These are phyloP conservation scores for Prionace glauca DNA, from an alignment of 2,797 vertebrate species.

Conservation along the genomic window DNA sequence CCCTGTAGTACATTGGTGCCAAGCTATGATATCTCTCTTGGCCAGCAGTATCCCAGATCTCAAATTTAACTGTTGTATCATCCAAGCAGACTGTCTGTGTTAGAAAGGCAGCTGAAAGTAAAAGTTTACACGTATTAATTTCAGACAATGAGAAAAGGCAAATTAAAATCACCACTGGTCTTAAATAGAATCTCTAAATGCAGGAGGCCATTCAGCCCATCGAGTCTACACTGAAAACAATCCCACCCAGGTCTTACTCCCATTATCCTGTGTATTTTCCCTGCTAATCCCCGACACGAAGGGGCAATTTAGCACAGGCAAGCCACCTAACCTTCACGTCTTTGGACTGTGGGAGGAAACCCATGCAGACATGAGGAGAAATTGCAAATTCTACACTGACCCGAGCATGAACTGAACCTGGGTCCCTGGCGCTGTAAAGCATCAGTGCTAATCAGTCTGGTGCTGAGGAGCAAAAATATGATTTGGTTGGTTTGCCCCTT, in stretches of 20 bases:
- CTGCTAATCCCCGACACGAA: too few species aligned
- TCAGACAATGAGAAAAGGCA: neutral
- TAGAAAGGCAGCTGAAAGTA: conserved; percentile 85
- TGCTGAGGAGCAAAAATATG: neutral
- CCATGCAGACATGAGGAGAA: too few species aligned
- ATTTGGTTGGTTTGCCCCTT: neutral
- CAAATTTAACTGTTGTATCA: conserved; percentile 97
- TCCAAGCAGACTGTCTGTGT: conserved; percentile 97
- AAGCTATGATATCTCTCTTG: conserved; percentile 96
- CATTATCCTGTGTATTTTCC: too few species aligned
- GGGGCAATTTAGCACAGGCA: too few species aligned
- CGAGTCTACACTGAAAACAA: too few species aligned
- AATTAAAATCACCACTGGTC: neutral
- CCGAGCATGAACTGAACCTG: too few species aligned
- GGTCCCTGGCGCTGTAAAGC: too few species aligned
- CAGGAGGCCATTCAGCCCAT: too few species aligned
- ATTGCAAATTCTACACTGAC: too few species aligned
- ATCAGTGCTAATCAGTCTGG: neutral
- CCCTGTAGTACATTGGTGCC: conserved; percentile 96
- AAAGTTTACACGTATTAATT: neutral
- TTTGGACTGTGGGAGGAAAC: too few species aligned
- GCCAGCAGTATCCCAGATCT: conserved; percentile 97
- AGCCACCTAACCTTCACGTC: too few species aligned
- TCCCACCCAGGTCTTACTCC: too few species aligned
- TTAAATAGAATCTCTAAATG: neutral